Base-by-base conservation (phyloP, 2,888 invertebrate species). In the Perdita meconis region DNA sequence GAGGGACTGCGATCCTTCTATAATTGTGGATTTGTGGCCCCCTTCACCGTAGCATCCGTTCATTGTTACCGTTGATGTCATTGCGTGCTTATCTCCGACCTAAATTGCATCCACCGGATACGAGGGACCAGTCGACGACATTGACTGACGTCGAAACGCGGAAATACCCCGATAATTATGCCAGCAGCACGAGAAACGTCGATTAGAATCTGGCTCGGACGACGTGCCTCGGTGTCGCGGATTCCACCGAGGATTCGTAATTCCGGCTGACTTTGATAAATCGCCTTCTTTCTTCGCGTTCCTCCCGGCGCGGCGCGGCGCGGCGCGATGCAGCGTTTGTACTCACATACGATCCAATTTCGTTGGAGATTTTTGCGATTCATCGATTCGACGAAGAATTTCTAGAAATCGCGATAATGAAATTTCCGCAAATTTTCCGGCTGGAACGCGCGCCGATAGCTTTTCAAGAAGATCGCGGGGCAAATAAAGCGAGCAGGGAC, bases 101-200 rank as follows among this genome's bases (percentile, higher is more conserved):
- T 64, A 72, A 83, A 84, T 84, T 78, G 61, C 74, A 59, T 64
- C 53, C 66, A 24, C 47, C 78, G 78, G 78, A 80, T 67, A 47
- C 50, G 53, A 34, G 50, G 64, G 56, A 63, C 56, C 57, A 42
- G 69, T 70, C 73, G 44, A 51, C 64, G 75, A 68, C 78, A 74
- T 81, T 81, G 81, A 83, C 78, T 81, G 83, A 76, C 81, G 64
- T 78, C 71, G 68, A 78, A 72, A 77, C 77, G 65, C 73, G 73
- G 82, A 76, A 76, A 72, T 67, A 38, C 72, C 50, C 50, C 65
- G 69, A 82, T 76, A 80, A 82, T 82, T 76, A 65, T 68, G 50
- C 68, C 57, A 26, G 26, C 19, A 40, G 38, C 53, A 55, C 42
- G 57, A 38, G 38, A 44, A 10, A 40, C 22, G 38, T 56, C 64